Conservation (phyloP, 1,140 invertebrate genomes). For the Spodoptera frugiperda region DNA sequence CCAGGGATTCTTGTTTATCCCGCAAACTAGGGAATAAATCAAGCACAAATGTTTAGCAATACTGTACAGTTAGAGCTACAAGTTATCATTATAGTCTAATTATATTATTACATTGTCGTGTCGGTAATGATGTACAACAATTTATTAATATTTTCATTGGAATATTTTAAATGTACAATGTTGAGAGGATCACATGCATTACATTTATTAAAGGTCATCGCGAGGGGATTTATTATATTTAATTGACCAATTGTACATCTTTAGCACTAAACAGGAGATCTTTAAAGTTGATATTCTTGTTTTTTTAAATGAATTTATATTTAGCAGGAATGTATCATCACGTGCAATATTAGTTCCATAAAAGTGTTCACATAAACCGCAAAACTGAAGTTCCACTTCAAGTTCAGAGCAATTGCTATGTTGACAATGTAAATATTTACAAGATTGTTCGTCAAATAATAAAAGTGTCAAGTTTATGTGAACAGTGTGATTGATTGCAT, state of each 20-base stretch:
- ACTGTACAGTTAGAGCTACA: conserved; percentile 50
- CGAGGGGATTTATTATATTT: background rate
- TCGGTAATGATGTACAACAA: conserved; percentile 23
- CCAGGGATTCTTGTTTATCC: conserved; percentile 90
- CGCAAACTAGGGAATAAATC: conserved; percentile 88
- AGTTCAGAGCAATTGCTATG: conserved; percentile 39
- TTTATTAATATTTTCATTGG: conserved; percentile 13
- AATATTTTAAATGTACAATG: background rate
- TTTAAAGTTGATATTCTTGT: background rate
- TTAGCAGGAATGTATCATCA: conserved; percentile 22
- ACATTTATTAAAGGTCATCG: conserved; percentile 1
- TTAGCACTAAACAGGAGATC: background rate
- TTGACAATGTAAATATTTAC: conserved; percentile 54
- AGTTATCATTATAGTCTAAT: conserved; percentile 50
- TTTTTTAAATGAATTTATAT: conserved; percentile 14
- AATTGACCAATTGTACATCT: conserved; percentile 10
- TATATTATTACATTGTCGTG: conserved; percentile 28
- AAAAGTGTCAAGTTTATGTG: conserved; percentile 73
- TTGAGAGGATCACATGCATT: conserved; percentile 26
- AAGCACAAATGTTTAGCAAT: conserved; percentile 73
- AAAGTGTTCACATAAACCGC: conserved; percentile 48
- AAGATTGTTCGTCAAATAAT: conserved; percentile 71
- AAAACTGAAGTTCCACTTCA: background rate
- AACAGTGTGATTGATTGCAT: conserved; percentile 71
- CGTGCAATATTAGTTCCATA: conserved; percentile 45